Evolutionary conservation across 37 sponge, comb jelly and placozoan species (phyloP).

Genomic region (Eunapius fragilis): DNA sequence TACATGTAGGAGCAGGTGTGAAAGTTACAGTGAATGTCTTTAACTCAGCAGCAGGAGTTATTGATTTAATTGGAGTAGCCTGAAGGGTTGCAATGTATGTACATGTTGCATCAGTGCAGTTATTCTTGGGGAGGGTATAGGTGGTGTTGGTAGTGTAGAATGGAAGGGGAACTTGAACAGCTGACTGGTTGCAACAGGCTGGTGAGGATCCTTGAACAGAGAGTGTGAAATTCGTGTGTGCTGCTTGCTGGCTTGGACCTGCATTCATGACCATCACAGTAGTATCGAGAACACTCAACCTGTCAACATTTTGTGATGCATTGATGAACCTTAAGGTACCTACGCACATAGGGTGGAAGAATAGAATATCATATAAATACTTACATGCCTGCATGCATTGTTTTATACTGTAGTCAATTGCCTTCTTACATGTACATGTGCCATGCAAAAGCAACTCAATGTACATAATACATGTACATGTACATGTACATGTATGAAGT

Average conservation of each 20-base stretch:
- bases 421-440: too few species aligned
- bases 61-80: not conserved
- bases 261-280: not conserved
- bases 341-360: too few species aligned
- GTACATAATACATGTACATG: too few species aligned
- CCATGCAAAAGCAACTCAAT: too few species aligned
- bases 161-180: not conserved
- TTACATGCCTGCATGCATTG: too few species aligned
- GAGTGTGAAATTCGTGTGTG: not conserved
- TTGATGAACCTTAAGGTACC: not conserved
- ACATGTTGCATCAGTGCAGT: not conserved
- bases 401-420: too few species aligned
- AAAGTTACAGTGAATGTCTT: not conserved
- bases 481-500: too few species aligned
- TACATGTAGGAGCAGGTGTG: not conserved
- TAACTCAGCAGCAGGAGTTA: not conserved
- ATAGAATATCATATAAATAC: too few species aligned
- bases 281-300: not conserved
- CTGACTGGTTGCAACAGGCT: not conserved
- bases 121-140: not conserved
- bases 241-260: not conserved
- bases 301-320: not conserved
- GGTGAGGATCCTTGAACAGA: not conserved
- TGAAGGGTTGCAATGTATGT: not conserved
- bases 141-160: not conserved